Conservation (phyloP, 2,113 vertebrate genomes). For the Eulacestoma nigropectus region DNA sequence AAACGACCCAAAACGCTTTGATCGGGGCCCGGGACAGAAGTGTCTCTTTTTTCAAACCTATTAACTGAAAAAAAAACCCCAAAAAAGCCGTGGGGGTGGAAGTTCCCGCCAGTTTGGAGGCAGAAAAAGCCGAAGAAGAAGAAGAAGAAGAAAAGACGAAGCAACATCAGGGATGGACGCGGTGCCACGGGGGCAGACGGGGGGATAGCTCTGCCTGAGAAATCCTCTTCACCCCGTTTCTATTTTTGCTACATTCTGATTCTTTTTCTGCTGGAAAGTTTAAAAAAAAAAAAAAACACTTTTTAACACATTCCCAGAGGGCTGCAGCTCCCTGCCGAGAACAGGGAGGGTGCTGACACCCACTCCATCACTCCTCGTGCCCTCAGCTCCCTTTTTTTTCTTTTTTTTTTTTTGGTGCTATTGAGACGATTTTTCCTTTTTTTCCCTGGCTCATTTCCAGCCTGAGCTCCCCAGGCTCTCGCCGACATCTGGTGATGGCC, state of each 20-base stretch:
- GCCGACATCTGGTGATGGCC: neutral
- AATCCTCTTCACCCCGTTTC: neutral
- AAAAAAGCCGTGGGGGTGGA: rapidly evolving
- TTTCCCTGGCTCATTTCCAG: slow-evolving; percentile 14
- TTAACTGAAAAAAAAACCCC: neutral
- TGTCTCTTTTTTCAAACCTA: rapidly evolving
- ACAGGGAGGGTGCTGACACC: neutral
- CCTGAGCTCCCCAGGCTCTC: neutral
- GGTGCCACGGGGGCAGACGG: rapidly evolving
- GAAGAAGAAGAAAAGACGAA: too few relatives aligned
- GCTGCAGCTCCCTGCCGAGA: neutral
- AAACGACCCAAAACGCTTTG: neutral
- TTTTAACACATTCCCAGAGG: rapidly evolving
- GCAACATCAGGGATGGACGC: neutral
- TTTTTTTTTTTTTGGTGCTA: neutral
- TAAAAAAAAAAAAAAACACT: too few relatives aligned
- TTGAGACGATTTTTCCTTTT: neutral
- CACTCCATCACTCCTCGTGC: neutral
- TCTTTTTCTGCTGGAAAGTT: neutral
- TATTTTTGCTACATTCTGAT: neutral
- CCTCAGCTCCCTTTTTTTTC: neutral
- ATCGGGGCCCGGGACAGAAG: neutral
- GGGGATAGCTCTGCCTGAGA: neutral
- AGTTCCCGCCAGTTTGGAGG: neutral
- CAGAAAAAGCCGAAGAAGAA: too few relatives aligned